phyloP scores from a whole-genome alignment of 2,888 invertebrate species.

The Amitus sp. region DNA sequence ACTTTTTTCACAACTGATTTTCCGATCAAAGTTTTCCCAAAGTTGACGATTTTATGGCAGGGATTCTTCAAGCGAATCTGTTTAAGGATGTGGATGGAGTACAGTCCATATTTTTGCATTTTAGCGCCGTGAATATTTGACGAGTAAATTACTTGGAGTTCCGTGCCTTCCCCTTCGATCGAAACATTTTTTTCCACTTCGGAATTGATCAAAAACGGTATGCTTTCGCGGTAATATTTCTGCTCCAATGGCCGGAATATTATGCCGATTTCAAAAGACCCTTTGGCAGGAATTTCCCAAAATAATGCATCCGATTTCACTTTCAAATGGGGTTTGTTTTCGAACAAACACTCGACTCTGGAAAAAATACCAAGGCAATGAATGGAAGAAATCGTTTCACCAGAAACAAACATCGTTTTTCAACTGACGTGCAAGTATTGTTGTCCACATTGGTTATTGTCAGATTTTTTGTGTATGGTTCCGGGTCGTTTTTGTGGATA shows the following conservation, averaged over 20 bases:
- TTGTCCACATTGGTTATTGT: conserved; percentile 61
- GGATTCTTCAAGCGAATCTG: conserved; percentile 60
- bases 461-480: conserved; percentile 65
- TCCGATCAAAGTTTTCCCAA: conserved; percentile 65
- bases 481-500: conserved; percentile 67
- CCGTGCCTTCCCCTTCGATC: conserved; percentile 70
- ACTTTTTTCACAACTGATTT: conserved; percentile 68
- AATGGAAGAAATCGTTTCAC: too few relatives aligned
- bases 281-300: conserved; percentile 64
- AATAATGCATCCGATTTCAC: conserved; percentile 64
- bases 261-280: conserved; percentile 67
- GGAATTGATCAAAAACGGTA: conserved; percentile 70
- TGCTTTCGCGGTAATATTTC: conserved; percentile 67
- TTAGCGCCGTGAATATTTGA: too few relatives aligned
- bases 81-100: not conserved
- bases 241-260: conserved; percentile 70
- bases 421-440: conserved; percentile 54
- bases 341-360: conserved; percentile 69
- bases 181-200: conserved; percentile 67
- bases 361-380: not conserved
- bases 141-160: conserved; percentile 44
- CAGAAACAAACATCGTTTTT: not conserved
- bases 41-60: conserved; percentile 62
- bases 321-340: conserved; percentile 68
- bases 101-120: too few relatives aligned